Evolutionary conservation across 2,888 invertebrate genomes (phyloP).

Genomic region (Luperina nickerlii): DNA sequence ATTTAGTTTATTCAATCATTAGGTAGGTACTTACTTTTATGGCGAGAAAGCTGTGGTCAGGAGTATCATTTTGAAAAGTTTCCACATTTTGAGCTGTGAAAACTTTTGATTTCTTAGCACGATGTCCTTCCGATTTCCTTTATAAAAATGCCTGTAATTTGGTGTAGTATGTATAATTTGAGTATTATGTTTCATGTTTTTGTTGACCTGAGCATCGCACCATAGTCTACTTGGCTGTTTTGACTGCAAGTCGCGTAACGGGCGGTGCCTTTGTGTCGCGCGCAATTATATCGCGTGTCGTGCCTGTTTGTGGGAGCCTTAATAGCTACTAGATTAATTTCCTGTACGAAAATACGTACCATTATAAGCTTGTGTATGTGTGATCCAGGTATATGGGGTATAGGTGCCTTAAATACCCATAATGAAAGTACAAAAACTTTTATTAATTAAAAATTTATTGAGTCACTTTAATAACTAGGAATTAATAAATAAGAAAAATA

Average conservation of each 20-base stretch:
- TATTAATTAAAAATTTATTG: slow-evolving; percentile 27
- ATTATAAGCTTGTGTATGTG: not conserved
- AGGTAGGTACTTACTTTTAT: not conserved
- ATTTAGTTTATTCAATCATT: not conserved
- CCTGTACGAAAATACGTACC: not conserved
- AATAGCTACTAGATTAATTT: not conserved
- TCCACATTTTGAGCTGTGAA: not conserved
- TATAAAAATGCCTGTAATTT: not conserved
- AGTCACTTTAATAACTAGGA: slow-evolving; percentile 12
- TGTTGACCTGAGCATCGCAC: too few species aligned
- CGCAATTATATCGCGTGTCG: too few species aligned
- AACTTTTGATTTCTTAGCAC: not conserved
- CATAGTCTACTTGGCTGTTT: not conserved
- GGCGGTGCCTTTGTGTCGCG: too few species aligned
- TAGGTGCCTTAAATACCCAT: not conserved
- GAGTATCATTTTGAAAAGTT: not conserved
- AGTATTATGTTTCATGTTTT: too few species aligned
- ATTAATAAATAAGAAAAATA: slow-evolving; percentile 3
- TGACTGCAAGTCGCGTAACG: too few species aligned
- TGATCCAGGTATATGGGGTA: not conserved
- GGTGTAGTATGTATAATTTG: not conserved
- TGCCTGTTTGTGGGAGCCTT: too few species aligned
- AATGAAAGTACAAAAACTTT: slow-evolving; percentile 11
- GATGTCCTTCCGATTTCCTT: not conserved
- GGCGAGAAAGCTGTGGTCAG: not conserved